These are phyloP conservation scores for Siniperca scherzeri DNA, from an alignment of 2,797 vertebrate genomes.

Conservation along the genomic window DNA sequence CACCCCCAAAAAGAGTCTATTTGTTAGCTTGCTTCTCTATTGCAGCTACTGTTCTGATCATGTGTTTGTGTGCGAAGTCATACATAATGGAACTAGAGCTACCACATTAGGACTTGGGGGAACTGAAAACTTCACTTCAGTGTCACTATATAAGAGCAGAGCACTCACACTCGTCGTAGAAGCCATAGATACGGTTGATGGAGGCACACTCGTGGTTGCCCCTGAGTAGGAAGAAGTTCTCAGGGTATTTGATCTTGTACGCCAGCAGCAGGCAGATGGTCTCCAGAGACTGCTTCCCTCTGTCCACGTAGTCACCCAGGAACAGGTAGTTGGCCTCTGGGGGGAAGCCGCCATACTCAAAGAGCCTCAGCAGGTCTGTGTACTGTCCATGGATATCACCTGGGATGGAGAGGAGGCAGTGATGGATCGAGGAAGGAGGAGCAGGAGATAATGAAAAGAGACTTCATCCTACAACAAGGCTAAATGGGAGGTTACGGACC, in stretches of 20 bases:
- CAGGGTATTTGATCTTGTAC: conserved; percentile 99
- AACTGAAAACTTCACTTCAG: neutral
- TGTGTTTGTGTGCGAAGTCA: neutral
- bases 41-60: neutral
- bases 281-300: conserved; percentile 97
- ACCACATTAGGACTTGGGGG: neutral
- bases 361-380: conserved; percentile 95
- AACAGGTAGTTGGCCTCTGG: conserved; percentile 98
- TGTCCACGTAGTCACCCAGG: conserved; percentile 96
- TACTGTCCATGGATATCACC: conserved; percentile 98
- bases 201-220: conserved; percentile 98
- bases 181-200: conserved; percentile 98
- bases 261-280: conserved; percentile 97
- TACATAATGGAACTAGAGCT: neutral
- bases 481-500: conserved; percentile 82
- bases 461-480: too few relatives aligned
- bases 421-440: neutral
- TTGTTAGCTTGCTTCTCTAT: neutral
- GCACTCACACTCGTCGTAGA: conserved; percentile 95
- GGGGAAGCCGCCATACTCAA: conserved; percentile 97
- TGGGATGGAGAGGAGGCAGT: conserved; percentile 55
- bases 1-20: neutral
- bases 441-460: neutral
- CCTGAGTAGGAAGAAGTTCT: conserved; percentile 97
- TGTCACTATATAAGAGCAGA: fast-evolving